A percentile compares a stretch with the other conserved stretches of the same genome.
These are phyloP conservation scores for Patiria pectinifera DNA, from an alignment of 53 echinoderm and acorn worm genomes.

Conservation along the genomic window DNA sequence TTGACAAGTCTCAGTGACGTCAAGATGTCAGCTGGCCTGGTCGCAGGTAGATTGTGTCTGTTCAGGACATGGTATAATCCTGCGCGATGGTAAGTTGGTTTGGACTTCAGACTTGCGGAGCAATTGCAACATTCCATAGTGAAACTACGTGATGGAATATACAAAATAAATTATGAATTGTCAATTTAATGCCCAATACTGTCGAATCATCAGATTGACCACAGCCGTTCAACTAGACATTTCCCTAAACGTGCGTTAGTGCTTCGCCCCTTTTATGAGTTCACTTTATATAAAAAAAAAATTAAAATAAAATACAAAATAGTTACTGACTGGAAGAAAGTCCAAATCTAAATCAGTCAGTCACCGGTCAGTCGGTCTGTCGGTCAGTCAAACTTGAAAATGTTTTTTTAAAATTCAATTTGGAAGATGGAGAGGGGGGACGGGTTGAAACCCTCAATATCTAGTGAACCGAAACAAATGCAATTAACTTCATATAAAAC, in stretches of 20 bases:
- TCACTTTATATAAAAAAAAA: neutral
- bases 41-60: neutral
- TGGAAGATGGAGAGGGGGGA: too few relatives aligned
- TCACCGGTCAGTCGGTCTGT: too few relatives aligned
- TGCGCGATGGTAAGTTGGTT: neutral
- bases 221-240: neutral
- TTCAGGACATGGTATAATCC: conserved; percentile 7
- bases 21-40: conserved; percentile 9
- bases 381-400: too few relatives aligned
- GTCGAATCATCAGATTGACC: neutral
- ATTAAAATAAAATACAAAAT: neutral
- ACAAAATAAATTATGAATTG: conserved; percentile 9
- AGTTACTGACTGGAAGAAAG: too few relatives aligned
- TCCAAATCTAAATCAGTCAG: too few relatives aligned
- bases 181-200: neutral
- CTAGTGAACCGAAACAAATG: too few relatives aligned
- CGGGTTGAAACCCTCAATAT: too few relatives aligned
- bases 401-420: too few relatives aligned
- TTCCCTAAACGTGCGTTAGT: neutral
- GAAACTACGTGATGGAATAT: conserved; percentile 4
- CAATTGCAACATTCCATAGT: conserved; percentile 17
- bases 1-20: conserved; percentile 8
- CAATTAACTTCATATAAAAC: too few relatives aligned
- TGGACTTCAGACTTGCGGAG: neutral
- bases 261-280: neutral